A percentile compares a stretch with the other conserved stretches of the same genome.
Evolutionary conservation across 2,113 vertebrate species (phyloP).

Genomic region (Prietella phreatophila): DNA sequence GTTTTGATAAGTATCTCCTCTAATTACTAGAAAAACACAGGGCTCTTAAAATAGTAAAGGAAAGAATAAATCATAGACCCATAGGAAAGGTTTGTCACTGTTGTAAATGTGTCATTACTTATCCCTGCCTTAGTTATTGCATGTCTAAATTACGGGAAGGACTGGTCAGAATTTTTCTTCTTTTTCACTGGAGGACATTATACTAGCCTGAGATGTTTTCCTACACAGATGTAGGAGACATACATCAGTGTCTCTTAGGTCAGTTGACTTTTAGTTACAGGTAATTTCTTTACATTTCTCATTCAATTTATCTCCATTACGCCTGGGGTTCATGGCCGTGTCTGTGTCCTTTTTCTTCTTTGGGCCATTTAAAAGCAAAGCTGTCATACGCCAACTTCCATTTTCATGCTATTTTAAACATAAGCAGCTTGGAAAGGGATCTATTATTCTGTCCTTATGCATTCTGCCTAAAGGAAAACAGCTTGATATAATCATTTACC

Average conservation of each 20-base stretch:
- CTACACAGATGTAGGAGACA: background rate
- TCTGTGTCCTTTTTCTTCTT: slow-evolving; percentile 16
- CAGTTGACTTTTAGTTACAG: slow-evolving; percentile 21
- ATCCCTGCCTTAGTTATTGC: slow-evolving; percentile 37
- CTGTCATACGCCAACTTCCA: slow-evolving; percentile 6
- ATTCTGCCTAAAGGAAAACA: slow-evolving; percentile 12
- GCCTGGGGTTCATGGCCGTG: background rate
- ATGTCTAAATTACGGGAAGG: slow-evolving; percentile 35
- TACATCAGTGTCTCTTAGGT: slow-evolving; percentile 9
- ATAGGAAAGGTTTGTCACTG: slow-evolving; percentile 47
- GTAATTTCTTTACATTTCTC: slow-evolving; percentile 13
- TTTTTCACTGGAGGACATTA: background rate
- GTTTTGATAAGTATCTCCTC: slow-evolving; percentile 50
- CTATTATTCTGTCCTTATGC: slow-evolving; percentile 18
- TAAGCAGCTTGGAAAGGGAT: slow-evolving; percentile 22
- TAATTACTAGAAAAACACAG: slow-evolving; percentile 52
- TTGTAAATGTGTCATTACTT: slow-evolving; percentile 29
- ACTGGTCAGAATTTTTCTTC: background rate
- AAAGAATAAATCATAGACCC: slow-evolving; percentile 44
- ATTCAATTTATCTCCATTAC: slow-evolving; percentile 29
- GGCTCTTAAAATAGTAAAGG: slow-evolving; percentile 55
- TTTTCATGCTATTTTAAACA: slow-evolving; percentile 41
- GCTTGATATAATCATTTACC: slow-evolving; percentile 36
- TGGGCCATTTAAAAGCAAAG: slow-evolving; percentile 30
- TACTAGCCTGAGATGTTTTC: background rate